Percentiles rank a stretch among this genome's conserved stretches.
These are phyloP conservation scores for crab-eating macaque (Macaca fascicularis) DNA, from an alignment of 2,113 vertebrate species.

Conservation along the genomic window DNA sequence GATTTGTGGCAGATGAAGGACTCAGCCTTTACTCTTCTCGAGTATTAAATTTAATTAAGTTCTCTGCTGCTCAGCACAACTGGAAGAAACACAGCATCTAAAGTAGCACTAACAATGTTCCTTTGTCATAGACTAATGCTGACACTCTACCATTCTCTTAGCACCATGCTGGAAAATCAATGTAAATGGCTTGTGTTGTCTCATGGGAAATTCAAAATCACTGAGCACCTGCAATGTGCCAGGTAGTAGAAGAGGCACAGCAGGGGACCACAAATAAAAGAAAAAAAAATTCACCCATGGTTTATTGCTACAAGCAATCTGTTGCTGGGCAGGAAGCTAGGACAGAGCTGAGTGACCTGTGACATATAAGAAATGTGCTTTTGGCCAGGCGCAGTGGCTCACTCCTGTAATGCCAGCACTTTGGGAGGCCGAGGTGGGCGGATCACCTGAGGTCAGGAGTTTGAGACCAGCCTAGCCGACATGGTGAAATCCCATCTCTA, in stretches of 20 bases:
- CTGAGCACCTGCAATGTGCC: neutral
- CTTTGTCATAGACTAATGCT: neutral
- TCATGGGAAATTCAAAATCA: slow-evolving; percentile 12
- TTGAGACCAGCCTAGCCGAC: too few species aligned
- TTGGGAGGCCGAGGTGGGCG: too few species aligned
- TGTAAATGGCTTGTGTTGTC: neutral
- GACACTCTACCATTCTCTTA: neutral
- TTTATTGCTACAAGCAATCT: slow-evolving; percentile 9
- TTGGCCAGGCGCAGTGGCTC: neutral
- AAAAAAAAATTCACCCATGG: neutral
- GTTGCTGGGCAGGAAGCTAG: neutral
- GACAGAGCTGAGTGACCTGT: neutral
- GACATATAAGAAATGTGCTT: neutral
- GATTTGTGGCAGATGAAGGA: neutral
- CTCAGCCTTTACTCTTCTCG: neutral
- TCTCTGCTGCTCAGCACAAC: slow-evolving; percentile 9
- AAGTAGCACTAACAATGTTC: slow-evolving; percentile 23
- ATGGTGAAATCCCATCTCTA: too few species aligned
- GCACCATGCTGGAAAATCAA: neutral
- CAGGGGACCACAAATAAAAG: neutral
- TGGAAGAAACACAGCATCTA: neutral
- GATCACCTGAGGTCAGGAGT: too few species aligned
- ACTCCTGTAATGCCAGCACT: too few species aligned
- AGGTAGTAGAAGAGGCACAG: neutral
- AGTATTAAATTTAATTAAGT: slow-evolving; percentile 23